Base-by-base conservation (phyloP, 2,888 invertebrate species). In the Dryadula phaetusa region DNA sequence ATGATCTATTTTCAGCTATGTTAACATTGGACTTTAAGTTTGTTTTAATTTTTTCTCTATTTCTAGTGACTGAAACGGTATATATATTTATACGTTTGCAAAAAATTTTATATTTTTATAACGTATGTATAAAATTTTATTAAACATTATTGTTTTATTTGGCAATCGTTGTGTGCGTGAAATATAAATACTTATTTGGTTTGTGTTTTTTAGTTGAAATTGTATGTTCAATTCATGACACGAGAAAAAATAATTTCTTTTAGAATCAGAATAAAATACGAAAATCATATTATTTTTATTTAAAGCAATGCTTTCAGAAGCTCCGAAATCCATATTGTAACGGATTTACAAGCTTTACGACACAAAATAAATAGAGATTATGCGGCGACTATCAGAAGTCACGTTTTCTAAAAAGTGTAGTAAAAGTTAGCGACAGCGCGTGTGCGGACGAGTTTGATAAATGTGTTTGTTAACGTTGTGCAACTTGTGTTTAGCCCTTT, bases 391-490 rank as follows among this genome's bases (percentile, higher is more conserved):
- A 44, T 44, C 7, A 44, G 18, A 32, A 44, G 60, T 60, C 28
- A 60, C 44, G 44, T 60, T 28, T 60, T 32, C 28, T 60, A 60
- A 60, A 58, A 44, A 60, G 44, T 46, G 10, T 44, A n/a, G 22
- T 12, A 25, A 42, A 60, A 60, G 44, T 60, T 60, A 25, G 12
- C 60, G 44, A 44, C 40, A 56, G 42, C 44, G 58, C 22, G 60
- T 16, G 60, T 32, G 60, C n/a, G n/a, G 14, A 42, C 16, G 60
- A 60, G 18, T 44, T 42, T 44, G 60, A 60, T 60, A 60, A 60
- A 44, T 46, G 60, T 60, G 60, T 44, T 60, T 60, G 60, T 18
- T 25, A 42, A 58, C 58, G 28, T 10, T 42, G 25, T n/a, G 42
- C n/a, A 16, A 42, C 40, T 25, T 58, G 54, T 37, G 40, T 40